Evolutionary conservation across 37 sponge, comb jelly and placozoan species (phyloP), one percentile per base, ranked within the genome.

Genomic region (Ianthella basta): DNA sequence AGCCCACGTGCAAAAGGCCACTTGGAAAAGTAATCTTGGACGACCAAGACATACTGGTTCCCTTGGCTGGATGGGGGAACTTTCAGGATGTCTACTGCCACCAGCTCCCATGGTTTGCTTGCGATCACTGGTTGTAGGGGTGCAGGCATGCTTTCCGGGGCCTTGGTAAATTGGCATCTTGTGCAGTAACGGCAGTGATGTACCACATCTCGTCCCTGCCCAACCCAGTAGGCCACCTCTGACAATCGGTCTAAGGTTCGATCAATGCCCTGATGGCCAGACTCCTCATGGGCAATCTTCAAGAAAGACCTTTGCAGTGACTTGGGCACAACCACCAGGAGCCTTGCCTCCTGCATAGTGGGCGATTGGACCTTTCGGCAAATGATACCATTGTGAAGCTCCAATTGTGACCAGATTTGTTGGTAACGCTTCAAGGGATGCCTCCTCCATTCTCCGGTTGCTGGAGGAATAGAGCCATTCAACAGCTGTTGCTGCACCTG

Each of bases 141-240:
- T 12, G 19, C 16, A 19, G 67, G 67, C 67, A 32, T 65, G 19
- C 15, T 8, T 18, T 27, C 19, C 12, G 80, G 32, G 25, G 55
- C 55, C 24, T 80, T 80, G 27, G 56, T 32, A 25, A 27, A 30
- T 15, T 80, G 80, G 24, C 80, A 80, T 15, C 18, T 50, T 54
- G 29, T 57, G 27, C 80, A 80, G 18, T 32, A 80, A 14, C 5
- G 40, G 15, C 70, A 68, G 70, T 68, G 32, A 68, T 27, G 70
- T 16, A n/a, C 32, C 32, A 27, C 32, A 68, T 68, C 70, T 27
- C 32, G 15, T 68, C 30, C 70, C 27, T 23, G 25, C 19, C 70
- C 70, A n/a, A 68, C 70, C 70, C 70, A 68, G 70, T 68, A 68
- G 70, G 70, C 70, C 20, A 68, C 19, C 32, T 68, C 23, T 68